Base-by-base conservation (phyloP, 53 echinoderm and acorn worm genomes). In the Hippasteria phrygiana region DNA sequence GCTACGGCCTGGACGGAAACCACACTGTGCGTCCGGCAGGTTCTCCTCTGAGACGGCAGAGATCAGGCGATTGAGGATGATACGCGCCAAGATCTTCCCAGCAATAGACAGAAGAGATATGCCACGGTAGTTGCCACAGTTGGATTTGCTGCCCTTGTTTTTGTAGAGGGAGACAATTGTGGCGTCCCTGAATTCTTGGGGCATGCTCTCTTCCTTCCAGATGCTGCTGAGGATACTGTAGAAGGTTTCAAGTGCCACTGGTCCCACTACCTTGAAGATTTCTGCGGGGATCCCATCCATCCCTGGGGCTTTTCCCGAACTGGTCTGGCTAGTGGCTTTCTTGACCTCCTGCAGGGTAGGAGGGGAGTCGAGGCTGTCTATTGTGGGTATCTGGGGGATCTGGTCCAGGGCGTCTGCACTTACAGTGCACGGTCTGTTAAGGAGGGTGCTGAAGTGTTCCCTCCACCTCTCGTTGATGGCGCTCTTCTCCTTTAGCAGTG, bases 261-360 rank as follows among this genome's bases (percentile, higher is more conserved):
- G 46, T 4, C 46, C 51, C 24, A 27, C 31, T 47, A 51, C 39
- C 67, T 83, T 83, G 66, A 36, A 83, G 8, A 83, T n/a, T 32
- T 83, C 83, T 65, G 83, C 83, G 26, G 83, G 83, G 28, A 83
- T 66, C 37, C 63, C 83, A 26, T 64, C 46, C 83, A 63, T 83
- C n/a, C n/a, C n/a, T n/a, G n/a, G n/a, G n/a, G n/a, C n/a, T n/a
- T n/a, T n/a, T n/a, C n/a, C n/a, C n/a, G 55, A 48, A 2, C 38
- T 78, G 54, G 56, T 78, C 56, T 78, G 78, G 20, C 55, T 78
- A 20, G 1, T 78, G 35, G 78, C 54, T 26, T 78, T 78, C 37
- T 28, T 53, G 37, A 78, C 2, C 28, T 78, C n/a, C n/a, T n/a
- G 10, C 18, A 53, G 20, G 5, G 78, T 41, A 22, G 56, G 78